phyloP scores from a whole-genome alignment of 1,140 invertebrate species.

The Phortica variegata region DNA sequence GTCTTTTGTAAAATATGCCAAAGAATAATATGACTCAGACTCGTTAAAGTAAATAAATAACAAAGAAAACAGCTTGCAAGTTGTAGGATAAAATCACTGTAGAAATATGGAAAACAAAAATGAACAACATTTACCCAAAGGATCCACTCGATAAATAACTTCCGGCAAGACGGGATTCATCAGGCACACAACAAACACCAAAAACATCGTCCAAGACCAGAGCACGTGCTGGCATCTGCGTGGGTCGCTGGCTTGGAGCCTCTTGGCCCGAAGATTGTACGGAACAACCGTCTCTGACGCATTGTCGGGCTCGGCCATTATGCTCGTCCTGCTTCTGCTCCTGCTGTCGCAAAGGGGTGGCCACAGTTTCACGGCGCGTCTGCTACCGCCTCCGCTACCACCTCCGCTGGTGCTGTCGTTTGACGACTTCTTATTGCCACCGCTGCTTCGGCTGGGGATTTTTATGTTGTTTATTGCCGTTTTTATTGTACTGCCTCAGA shows the following conservation, averaged over 20 bases:
- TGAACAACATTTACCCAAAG: constrained; percentile 49
- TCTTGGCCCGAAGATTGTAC: not conserved
- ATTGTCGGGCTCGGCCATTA: constrained; percentile 12
- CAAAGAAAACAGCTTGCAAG: not conserved
- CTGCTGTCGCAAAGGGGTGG: constrained; percentile 3
- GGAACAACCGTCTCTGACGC: too few relatives aligned
- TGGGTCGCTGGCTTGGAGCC: not conserved
- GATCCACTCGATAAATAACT: constrained; percentile 52
- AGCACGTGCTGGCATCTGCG: constrained; percentile 30
- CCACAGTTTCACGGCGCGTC: constrained; percentile 19
- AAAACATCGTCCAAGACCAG: constrained; percentile 17
- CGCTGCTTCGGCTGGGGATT: constrained; percentile 17
- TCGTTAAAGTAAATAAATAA: too few relatives aligned
- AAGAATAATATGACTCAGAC: too few relatives aligned
- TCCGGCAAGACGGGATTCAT: constrained; percentile 44
- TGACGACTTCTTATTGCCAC: too few relatives aligned
- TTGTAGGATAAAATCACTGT: too few relatives aligned
- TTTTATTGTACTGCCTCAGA: constrained; percentile 32
- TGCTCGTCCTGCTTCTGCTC: constrained; percentile 15
- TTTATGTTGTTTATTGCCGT: constrained; percentile 31
- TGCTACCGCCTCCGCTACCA: too few relatives aligned
- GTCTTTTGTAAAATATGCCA: too few relatives aligned
- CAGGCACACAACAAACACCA: constrained; percentile 32
- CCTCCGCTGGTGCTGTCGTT: too few relatives aligned
- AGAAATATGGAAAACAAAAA: too few relatives aligned